phyloP scores from a whole-genome alignment of 2,797 vertebrate species.

The Tenualosa thibaudeaui region DNA sequence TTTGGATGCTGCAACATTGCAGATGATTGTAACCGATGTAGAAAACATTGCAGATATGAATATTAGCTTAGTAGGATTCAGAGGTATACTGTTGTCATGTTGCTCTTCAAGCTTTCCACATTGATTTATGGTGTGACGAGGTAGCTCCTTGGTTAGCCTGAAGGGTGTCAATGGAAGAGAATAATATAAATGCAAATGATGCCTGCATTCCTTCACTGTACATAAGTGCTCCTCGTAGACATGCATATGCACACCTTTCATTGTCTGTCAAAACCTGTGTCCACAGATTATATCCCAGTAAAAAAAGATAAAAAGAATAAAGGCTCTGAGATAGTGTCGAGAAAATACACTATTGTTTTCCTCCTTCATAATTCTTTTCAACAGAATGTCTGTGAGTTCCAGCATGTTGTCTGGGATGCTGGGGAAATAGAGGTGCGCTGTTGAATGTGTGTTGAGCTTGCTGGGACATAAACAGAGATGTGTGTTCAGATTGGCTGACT shows the following conservation, averaged over 20 bases:
- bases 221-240: conserved; percentile 18
- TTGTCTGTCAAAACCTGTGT: conserved; percentile 45
- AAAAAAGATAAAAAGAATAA: conserved; percentile 38
- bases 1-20: neutral
- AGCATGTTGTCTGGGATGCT: conserved; percentile 52
- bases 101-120: conserved; percentile 35
- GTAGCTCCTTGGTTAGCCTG: conserved; percentile 30
- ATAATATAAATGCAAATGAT: conserved; percentile 52
- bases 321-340: conserved; percentile 49
- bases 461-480: conserved; percentile 46
- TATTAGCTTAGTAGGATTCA: neutral
- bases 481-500: conserved; percentile 58
- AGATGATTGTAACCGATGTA: neutral
- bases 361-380: conserved; percentile 61
- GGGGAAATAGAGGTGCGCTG: neutral
- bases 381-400: conserved; percentile 64
- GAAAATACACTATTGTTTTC: conserved; percentile 60
- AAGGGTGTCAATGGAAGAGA: conserved; percentile 26
- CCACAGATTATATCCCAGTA: conserved; percentile 49
- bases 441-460: neutral
- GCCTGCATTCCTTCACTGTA: conserved; percentile 21
- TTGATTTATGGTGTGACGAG: conserved; percentile 21
- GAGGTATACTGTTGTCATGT: neutral
- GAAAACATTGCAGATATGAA: neutral
- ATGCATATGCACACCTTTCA: conserved; percentile 29